phyloP scores from a whole-genome alignment of 2,797 vertebrate species.

The Crax fasciolata region DNA sequence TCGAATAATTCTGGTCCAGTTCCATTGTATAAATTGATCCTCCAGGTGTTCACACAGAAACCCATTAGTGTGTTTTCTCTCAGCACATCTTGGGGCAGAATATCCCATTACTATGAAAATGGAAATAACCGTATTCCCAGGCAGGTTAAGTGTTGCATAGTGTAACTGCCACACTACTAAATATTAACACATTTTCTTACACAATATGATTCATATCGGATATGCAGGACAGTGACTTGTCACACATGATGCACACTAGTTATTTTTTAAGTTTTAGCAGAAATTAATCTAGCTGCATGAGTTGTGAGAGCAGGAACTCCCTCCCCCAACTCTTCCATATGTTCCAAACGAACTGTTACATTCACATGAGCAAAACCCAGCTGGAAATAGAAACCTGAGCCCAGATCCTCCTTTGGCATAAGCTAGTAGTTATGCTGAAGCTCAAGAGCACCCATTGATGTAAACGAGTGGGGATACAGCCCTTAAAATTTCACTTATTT shows the following conservation, averaged over 20 bases:
- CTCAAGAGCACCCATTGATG: not conserved
- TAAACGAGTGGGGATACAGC: not conserved
- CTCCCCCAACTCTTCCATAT: conserved; percentile 44
- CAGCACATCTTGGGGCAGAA: conserved; percentile 42
- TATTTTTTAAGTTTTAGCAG: conserved; percentile 11
- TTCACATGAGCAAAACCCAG: conserved; percentile 48
- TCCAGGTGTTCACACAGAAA: conserved; percentile 62
- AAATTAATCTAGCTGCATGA: conserved; percentile 45
- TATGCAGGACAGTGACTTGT: conserved; percentile 16
- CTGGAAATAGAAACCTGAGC: conserved; percentile 58
- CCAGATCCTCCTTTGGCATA: conserved; percentile 30
- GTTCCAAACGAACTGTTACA: conserved; percentile 51
- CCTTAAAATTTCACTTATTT: not conserved
- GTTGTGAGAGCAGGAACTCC: conserved; percentile 29
- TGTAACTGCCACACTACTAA: conserved; percentile 18
- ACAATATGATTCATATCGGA: conserved; percentile 6
- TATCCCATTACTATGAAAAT: conserved; percentile 64
- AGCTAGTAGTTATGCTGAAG: conserved; percentile 9
- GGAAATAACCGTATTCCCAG: conserved; percentile 55
- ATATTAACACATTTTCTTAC: conserved; percentile 59
- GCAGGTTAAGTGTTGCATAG: conserved; percentile 38
- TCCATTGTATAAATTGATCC: conserved; percentile 41
- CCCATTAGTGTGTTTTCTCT: conserved; percentile 43
- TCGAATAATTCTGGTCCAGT: conserved; percentile 39
- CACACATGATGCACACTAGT: not conserved